These are phyloP conservation scores for Drosophila teissieri DNA, from an alignment of 1,140 invertebrate species.

Conservation along the genomic window DNA sequence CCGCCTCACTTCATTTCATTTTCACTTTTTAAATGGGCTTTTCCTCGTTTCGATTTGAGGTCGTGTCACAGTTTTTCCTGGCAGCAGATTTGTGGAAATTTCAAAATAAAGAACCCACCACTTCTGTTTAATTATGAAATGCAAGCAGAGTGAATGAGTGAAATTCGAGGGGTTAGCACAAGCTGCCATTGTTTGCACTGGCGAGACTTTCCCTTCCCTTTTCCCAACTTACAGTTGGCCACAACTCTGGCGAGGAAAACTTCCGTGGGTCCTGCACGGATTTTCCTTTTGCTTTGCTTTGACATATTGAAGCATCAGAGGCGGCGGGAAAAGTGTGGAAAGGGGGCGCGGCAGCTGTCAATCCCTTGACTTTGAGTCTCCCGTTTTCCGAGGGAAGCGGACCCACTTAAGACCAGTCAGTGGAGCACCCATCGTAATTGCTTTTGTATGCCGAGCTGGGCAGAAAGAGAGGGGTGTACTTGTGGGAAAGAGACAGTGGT, in stretches of 20 bases:
- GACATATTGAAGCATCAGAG: slow-evolving; percentile 26
- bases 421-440: slow-evolving; percentile 54
- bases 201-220: slow-evolving; percentile 1
- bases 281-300: slow-evolving; percentile 29
- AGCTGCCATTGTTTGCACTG: slow-evolving; percentile 23
- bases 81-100: slow-evolving; percentile 7
- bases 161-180: neutral
- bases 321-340: neutral
- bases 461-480: neutral
- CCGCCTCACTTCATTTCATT: slow-evolving; percentile 1
- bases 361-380: slow-evolving; percentile 36
- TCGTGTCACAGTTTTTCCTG: slow-evolving; percentile 44
- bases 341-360: slow-evolving; percentile 31
- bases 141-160: slow-evolving; percentile 36
- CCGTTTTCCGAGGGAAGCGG: neutral
- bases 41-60: slow-evolving; percentile 14
- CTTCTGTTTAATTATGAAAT: slow-evolving; percentile 55
- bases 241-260: slow-evolving; percentile 30
- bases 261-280: slow-evolving; percentile 22
- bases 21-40: slow-evolving; percentile 30
- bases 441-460: slow-evolving; percentile 58
- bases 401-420: slow-evolving; percentile 21
- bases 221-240: slow-evolving; percentile 9
- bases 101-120: slow-evolving; percentile 10
- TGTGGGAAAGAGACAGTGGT: neutral